Evolutionary conservation across 2,888 invertebrate species (phyloP).

Genomic region (Osmoderma eremita): DNA sequence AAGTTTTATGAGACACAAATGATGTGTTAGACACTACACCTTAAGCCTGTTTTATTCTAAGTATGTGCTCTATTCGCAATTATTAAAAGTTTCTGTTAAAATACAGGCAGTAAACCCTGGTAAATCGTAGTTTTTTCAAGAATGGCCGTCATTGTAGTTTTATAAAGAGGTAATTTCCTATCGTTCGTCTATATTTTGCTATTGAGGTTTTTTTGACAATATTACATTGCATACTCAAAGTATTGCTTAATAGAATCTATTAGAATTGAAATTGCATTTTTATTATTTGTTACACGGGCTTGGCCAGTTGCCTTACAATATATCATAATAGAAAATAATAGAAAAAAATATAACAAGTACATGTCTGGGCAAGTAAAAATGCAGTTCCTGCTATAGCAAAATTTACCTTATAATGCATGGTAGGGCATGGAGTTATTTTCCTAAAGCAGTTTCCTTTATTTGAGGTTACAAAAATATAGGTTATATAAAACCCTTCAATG

Average conservation of each 20-base stretch:
- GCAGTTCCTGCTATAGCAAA: neutral
- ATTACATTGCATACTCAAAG: too few relatives aligned
- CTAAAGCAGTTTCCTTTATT: neutral
- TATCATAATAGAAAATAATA: constrained; percentile 30
- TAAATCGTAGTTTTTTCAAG: constrained; percentile 51
- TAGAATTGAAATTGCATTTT: constrained; percentile 4
- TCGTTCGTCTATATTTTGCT: constrained; percentile 4
- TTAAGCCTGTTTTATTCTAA: neutral
- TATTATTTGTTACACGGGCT: constrained; percentile 41
- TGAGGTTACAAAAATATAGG: constrained; percentile 30
- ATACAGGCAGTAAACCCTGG: constrained; percentile 45
- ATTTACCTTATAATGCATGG: neutral
- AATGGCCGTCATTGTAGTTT: constrained; percentile 53
- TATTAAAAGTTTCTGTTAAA: constrained; percentile 36
- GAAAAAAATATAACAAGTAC: constrained; percentile 5
- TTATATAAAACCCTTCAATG: constrained; percentile 17
- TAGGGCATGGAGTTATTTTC: neutral
- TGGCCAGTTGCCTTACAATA: constrained; percentile 44
- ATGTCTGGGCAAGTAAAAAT: neutral
- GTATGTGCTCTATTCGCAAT: constrained; percentile 33
- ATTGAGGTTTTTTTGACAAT: constrained; percentile 2
- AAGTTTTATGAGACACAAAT: neutral
- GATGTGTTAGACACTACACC: constrained; percentile 5
- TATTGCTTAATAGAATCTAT: neutral
- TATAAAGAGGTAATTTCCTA: constrained; percentile 49